Evolutionary conservation across 2,113 vertebrate genomes (phyloP).

Genomic region (Pelecanus crispus): DNA sequence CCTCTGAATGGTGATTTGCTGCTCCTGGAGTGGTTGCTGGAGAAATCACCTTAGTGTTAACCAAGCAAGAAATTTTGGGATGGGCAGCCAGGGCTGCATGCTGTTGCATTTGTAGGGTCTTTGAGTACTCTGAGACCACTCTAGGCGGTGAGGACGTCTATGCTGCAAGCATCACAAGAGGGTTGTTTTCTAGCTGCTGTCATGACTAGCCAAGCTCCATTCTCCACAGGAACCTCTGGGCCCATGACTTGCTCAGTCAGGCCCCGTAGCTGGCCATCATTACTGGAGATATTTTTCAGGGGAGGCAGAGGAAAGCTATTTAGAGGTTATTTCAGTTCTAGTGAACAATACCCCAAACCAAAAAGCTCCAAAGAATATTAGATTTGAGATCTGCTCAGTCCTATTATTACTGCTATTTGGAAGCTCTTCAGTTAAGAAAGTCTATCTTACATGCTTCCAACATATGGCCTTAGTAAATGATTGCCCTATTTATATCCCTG

Average conservation of each 20-base stretch:
- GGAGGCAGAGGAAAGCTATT: background rate
- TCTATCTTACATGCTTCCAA: background rate
- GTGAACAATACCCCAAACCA: background rate
- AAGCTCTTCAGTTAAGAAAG: background rate
- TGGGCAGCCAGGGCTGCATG: background rate
- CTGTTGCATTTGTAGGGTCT: background rate
- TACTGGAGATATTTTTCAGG: background rate
- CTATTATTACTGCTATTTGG: background rate
- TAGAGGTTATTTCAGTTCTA: background rate
- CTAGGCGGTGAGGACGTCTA: background rate
- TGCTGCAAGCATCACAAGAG: background rate
- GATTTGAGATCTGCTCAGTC: background rate
- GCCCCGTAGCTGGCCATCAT: background rate
- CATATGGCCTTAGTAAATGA: background rate
- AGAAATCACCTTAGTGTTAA: background rate
- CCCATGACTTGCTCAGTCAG: background rate
- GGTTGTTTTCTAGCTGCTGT: background rate
- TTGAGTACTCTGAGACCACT: background rate
- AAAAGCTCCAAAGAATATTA: background rate
- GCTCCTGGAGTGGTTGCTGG: background rate
- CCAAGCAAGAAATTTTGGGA: background rate
- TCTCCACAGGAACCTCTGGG: background rate
- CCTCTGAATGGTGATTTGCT: accelerated
- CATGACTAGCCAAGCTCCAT: background rate
- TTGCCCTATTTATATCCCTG: background rate